These are phyloP conservation scores for Metopolophium dirhodum DNA, from an alignment of 1,140 invertebrate genomes.

Conservation along the genomic window DNA sequence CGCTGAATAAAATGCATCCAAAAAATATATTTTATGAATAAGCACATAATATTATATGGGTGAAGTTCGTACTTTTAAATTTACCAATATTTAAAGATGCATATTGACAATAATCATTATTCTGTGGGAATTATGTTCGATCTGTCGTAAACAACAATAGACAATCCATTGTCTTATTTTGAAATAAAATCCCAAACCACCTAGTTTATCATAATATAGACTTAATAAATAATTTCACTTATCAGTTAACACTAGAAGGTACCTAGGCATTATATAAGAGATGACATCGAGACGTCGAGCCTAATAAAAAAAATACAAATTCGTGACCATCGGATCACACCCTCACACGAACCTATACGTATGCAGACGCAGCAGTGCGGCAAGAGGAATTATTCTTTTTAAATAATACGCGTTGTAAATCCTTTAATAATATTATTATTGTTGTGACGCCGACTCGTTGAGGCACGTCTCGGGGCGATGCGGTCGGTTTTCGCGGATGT, in stretches of 20 bases:
- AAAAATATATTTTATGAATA: not conserved
- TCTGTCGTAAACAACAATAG: too few species aligned
- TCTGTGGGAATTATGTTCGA: too few species aligned
- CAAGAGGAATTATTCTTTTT: not conserved
- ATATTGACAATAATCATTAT: too few species aligned
- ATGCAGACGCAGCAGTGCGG: not conserved
- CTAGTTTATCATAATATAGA: too few species aligned
- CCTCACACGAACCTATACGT: too few species aligned
- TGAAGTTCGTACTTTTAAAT: too few species aligned
- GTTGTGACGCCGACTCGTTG: not conserved
- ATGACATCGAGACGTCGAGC: not conserved
- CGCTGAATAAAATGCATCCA: not conserved
- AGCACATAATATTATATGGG: not conserved
- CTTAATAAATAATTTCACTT: not conserved
- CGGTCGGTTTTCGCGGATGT: not conserved
- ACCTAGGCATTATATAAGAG: not conserved
- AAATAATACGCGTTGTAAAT: not conserved
- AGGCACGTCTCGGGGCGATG: not conserved
- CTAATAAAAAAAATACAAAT: not conserved
- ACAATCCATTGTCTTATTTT: too few species aligned
- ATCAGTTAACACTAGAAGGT: not conserved
- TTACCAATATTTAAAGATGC: too few species aligned
- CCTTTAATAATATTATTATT: not conserved
- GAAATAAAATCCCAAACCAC: too few species aligned
- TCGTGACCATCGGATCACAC: not conserved